Conservation (phyloP, 2,113 vertebrate genomes). For the Callionymus lyra region DNA sequence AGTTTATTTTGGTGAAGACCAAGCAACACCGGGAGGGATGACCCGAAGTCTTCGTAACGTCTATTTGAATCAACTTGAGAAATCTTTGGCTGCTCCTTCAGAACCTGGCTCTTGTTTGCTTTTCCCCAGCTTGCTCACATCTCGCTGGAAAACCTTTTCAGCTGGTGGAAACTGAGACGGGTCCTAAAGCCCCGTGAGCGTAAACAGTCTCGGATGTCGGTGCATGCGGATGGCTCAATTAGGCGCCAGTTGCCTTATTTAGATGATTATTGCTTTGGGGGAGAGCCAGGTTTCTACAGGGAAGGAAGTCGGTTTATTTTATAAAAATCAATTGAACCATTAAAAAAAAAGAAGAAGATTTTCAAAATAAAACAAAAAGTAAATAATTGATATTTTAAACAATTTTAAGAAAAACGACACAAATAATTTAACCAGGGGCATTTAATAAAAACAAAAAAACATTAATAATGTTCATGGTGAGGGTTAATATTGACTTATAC, state of each 20-base stretch:
- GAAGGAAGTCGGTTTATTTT: too few species aligned
- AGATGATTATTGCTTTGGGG: constrained; percentile 4
- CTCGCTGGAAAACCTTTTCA: constrained; percentile 49
- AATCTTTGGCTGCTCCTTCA: constrained; percentile 33
- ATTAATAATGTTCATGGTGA: too few species aligned
- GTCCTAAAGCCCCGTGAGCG: constrained; percentile 39
- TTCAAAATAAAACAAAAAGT: too few species aligned
- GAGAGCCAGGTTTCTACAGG: background rate
- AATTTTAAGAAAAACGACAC: too few species aligned
- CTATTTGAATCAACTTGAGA: constrained; percentile 49
- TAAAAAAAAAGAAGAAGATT: too few species aligned
- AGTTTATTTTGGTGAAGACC: too few species aligned
- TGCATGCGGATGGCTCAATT: constrained; percentile 38
- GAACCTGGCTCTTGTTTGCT: constrained; percentile 45
- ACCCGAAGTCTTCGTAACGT: constrained; percentile 57
- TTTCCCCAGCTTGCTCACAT: constrained; percentile 40
- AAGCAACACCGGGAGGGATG: constrained; percentile 11
- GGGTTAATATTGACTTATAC: too few species aligned
- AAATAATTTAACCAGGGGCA: too few species aligned
- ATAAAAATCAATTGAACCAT: too few species aligned
- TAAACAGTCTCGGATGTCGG: constrained; percentile 50
- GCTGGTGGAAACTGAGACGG: constrained; percentile 50
- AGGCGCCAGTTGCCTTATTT: constrained; percentile 35
- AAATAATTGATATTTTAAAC: too few species aligned
- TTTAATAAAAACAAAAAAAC: too few species aligned